These are phyloP conservation scores for Diplodus puntazzo DNA, from an alignment of 2,797 vertebrate genomes.

Conservation along the genomic window DNA sequence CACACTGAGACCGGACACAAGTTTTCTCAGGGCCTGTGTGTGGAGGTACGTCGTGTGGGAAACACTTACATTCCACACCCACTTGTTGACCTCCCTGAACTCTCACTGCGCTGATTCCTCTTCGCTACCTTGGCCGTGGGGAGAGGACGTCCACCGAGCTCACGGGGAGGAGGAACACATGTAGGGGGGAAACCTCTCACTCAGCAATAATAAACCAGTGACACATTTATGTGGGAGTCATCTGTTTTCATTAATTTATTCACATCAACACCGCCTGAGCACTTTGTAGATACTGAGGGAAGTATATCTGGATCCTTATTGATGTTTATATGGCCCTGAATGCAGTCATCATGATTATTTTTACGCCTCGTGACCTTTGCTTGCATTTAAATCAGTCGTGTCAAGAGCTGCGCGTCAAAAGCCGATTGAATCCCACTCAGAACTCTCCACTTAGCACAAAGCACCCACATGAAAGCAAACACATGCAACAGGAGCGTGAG, in stretches of 20 bases:
- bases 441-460: constrained; percentile 29
- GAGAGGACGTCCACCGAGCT: constrained; percentile 69
- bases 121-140: constrained; percentile 61
- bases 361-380: constrained; percentile 13
- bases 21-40: constrained; percentile 65
- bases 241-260: constrained; percentile 57
- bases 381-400: constrained; percentile 37
- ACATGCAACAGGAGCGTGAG: constrained; percentile 25
- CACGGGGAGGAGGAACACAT: constrained; percentile 55
- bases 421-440: constrained; percentile 25
- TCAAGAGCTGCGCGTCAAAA: constrained; percentile 42
- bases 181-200: constrained; percentile 36
- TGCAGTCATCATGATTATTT: constrained; percentile 27
- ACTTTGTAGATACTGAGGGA: constrained; percentile 22
- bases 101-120: constrained; percentile 59
- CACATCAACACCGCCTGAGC: constrained; percentile 29
- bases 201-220: constrained; percentile 59
- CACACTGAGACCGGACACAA: constrained; percentile 55
- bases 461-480: constrained; percentile 27
- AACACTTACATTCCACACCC: constrained; percentile 78
- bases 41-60: constrained; percentile 71
- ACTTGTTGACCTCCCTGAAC: constrained; percentile 80
- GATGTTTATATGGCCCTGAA: constrained; percentile 41
- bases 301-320: constrained; percentile 25
- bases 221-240: constrained; percentile 54